Conservation (phyloP, 1,140 invertebrate species). For the Acarapis woodi region DNA sequence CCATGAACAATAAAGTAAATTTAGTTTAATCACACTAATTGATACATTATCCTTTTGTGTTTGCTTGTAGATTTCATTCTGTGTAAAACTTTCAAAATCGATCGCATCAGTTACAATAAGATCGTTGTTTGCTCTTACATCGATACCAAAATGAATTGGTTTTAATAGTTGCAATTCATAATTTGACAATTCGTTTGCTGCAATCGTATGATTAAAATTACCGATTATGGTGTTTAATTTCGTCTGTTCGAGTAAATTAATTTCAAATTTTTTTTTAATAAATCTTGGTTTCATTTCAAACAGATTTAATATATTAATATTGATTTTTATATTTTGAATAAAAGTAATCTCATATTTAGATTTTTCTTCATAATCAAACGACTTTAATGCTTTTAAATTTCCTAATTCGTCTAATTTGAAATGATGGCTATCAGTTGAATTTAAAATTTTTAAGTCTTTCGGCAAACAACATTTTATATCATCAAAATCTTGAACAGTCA, state of each 20-base stretch:
- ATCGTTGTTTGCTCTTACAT: no score
- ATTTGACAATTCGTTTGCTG: no score
- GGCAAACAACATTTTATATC: conserved; percentile 32
- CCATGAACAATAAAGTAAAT: no score
- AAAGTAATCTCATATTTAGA: conserved; percentile 29
- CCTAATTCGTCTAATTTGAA: conserved; percentile 53
- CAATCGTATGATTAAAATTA: conserved; percentile 33
- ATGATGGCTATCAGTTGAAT: conserved; percentile 31
- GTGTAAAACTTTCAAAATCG: no score
- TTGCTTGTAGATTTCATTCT: no score
- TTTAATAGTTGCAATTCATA: no score
- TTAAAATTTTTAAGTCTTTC: conserved; percentile 22
- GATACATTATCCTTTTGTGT: no score
- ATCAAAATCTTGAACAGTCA: conserved; percentile 54
- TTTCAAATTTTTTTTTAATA: conserved; percentile 60
- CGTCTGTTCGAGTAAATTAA: conserved; percentile 73
- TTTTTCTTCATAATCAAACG: conserved; percentile 67
- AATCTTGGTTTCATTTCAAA: conserved; percentile 83
- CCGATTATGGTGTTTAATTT: conserved; percentile 57
- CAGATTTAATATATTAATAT: conserved; percentile 49
- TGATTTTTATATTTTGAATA: conserved; percentile 25
- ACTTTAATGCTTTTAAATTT: conserved; percentile 34
- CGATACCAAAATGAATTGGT: no score
- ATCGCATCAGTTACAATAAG: no score
- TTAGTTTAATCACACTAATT: no score